Percentiles rank a stretch among this genome's conserved stretches.
phyloP scores from a whole-genome alignment of 37 sponge, comb jelly and placozoan genomes.

The Spongilla lacustris region DNA sequence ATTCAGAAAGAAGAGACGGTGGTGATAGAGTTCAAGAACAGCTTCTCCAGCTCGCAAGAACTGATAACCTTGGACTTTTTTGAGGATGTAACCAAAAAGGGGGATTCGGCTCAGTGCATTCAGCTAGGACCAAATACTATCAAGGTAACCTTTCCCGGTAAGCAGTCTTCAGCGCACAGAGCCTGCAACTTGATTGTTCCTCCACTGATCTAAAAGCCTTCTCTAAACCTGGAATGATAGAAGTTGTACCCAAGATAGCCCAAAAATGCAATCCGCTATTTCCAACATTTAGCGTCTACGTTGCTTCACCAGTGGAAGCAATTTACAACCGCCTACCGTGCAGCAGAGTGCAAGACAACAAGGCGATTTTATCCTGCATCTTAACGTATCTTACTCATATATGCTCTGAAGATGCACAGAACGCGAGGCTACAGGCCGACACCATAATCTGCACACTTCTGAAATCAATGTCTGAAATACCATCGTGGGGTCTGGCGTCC shows the following conservation, averaged over 20 bases:
- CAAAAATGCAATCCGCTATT: conserved; percentile 6
- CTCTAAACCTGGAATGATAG: conserved; percentile 27
- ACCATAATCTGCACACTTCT: conserved; percentile 15
- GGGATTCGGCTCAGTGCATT: not conserved
- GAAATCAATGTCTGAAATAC: conserved; percentile 3
- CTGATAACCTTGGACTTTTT: conserved; percentile 28
- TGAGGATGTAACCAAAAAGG: not conserved
- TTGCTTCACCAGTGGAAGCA: conserved; percentile 43
- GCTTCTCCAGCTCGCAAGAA: conserved; percentile 12
- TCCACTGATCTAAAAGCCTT: conserved; percentile 19
- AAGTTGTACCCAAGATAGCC: conserved; percentile 22
- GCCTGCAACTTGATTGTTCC: not conserved
- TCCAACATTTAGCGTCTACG: conserved; percentile 34
- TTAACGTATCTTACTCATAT: conserved; percentile 23
- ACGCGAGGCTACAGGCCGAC: not conserved
- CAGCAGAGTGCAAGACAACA: not conserved
- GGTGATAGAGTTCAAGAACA: conserved; percentile 33
- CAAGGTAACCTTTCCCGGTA: conserved; percentile 46
- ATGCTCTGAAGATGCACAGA: conserved; percentile 8
- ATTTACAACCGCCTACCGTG: not conserved
- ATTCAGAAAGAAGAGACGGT: conserved; percentile 38
- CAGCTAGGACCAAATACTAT: conserved; percentile 38
- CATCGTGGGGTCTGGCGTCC: conserved; percentile 14
- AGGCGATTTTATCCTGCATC: conserved; percentile 24
- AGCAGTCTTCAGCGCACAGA: not conserved